Evolutionary conservation across 2,888 invertebrate species (phyloP), one percentile per base, ranked within the genome.

Genomic region (Encarsia formosa): DNA sequence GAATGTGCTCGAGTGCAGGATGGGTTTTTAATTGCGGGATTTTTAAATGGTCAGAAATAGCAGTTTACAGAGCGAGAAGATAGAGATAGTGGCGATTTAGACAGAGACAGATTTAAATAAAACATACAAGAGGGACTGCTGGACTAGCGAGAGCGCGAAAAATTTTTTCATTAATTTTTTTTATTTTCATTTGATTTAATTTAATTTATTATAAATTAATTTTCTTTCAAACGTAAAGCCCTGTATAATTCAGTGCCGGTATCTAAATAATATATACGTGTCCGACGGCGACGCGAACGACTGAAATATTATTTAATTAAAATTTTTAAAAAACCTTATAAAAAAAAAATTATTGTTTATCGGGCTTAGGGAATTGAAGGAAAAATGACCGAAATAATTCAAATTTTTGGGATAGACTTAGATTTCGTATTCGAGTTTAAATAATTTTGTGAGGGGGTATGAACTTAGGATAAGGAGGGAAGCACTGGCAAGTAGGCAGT

Each of bases 401-500:
- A n/a, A n/a, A n/a, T n/a, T n/a, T n/a, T n/a, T n/a, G n/a, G n/a
- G n/a, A n/a, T n/a, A n/a, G n/a, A n/a, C n/a, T n/a, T n/a, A n/a
- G n/a, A n/a, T n/a, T n/a, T n/a, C n/a, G n/a, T n/a, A n/a, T n/a
- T n/a, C n/a, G n/a, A n/a, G n/a, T n/a, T n/a, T n/a, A n/a, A n/a
- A n/a, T n/a, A n/a, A n/a, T n/a, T n/a, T n/a, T 16, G 32, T 13
- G 44, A 18, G 38, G 13, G 24, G 43, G 29, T 18, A 40, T 22
- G 39, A 41, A 45, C 18, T 23, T 40, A 32, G 38, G 35, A 26
- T n/a, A 37, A 29, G 50, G 18, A 31, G 18, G 35, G 51, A 43
- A 58, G 56, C 50, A 59, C 54, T 63, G 60, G 63, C 62, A 62
- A 62, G 62, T 61, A 61, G 68, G 65, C 63, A 63, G 65, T 68